These are phyloP conservation scores for Enteromius afrohamiltoni DNA, from an alignment of 2,797 vertebrate species.

Conservation along the genomic window DNA sequence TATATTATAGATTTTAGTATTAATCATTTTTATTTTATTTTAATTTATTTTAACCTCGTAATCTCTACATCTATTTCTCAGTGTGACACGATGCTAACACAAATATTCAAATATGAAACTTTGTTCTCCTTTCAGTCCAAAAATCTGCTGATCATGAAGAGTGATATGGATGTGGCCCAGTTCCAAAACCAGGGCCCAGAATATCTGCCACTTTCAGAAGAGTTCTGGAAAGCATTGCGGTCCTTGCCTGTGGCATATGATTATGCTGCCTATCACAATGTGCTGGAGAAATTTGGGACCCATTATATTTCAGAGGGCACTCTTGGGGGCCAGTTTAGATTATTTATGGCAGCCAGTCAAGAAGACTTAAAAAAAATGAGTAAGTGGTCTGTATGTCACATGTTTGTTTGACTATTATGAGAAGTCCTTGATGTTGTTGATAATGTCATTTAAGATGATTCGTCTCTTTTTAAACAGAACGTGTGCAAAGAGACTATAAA, in stretches of 20 bases:
- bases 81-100: background rate
- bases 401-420: background rate
- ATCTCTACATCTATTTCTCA: background rate
- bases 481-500: background rate
- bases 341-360: conserved; percentile 79
- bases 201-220: conserved; percentile 75
- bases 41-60: background rate
- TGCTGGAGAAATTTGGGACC: conserved; percentile 87
- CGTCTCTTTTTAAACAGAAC: conserved; percentile 11
- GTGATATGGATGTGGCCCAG: conserved; percentile 79
- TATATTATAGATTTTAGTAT: background rate
- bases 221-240: conserved; percentile 88
- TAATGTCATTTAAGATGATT: background rate
- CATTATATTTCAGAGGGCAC: conserved; percentile 90
- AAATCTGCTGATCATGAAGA: conserved; percentile 84
- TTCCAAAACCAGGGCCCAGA: conserved; percentile 86
- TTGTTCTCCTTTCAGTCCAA: conserved; percentile 74
- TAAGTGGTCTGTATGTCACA: conserved; percentile 55
- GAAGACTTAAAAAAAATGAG: conserved; percentile 69
- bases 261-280: conserved; percentile 78
- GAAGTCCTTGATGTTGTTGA: background rate
- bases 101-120: background rate
- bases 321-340: conserved; percentile 88
- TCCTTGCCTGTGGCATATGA: conserved; percentile 84
- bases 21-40: background rate